These are phyloP conservation scores for Pristionchus arcanus DNA, from an alignment of 2,888 invertebrate species.

Conservation along the genomic window DNA sequence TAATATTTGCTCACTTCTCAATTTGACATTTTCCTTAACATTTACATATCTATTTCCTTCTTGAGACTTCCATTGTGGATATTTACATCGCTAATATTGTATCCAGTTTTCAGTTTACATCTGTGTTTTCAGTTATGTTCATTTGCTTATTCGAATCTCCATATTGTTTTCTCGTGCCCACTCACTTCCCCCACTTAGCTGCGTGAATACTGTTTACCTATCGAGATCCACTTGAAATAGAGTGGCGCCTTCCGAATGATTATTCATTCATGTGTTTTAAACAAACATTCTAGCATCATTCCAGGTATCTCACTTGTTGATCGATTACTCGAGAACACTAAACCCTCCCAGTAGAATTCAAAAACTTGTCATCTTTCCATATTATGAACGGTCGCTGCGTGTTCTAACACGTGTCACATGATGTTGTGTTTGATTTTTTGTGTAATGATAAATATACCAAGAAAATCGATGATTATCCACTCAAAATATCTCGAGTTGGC, in stretches of 20 bases:
- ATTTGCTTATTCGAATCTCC: constrained; percentile 1
- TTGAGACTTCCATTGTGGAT: neutral
- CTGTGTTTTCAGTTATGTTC: neutral
- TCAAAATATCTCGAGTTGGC: constrained; percentile 20
- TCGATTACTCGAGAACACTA: neutral
- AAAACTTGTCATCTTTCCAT: constrained; percentile 45
- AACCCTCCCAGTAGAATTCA: constrained; percentile 11
- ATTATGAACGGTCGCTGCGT: constrained; percentile 19
- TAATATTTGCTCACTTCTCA: neutral
- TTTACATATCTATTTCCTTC: neutral
- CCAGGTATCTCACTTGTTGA: constrained; percentile 40
- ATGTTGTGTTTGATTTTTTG: constrained; percentile 38
- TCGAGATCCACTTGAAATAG: constrained; percentile 49
- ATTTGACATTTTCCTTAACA: neutral
- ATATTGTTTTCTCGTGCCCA: neutral
- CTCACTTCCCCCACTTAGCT: constrained; percentile 19
- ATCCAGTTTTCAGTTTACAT: neutral
- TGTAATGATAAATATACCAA: neutral
- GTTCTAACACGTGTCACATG: neutral
- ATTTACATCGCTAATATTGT: neutral
- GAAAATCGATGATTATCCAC: neutral
- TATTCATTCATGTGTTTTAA: constrained; percentile 22
- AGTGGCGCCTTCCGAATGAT: constrained; percentile 40
- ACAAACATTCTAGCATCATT: constrained; percentile 20
- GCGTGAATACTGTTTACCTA: constrained; percentile 38